Evolutionary conservation across 2,888 invertebrate genomes (phyloP).

Genomic region (Xestia ashworthii): DNA sequence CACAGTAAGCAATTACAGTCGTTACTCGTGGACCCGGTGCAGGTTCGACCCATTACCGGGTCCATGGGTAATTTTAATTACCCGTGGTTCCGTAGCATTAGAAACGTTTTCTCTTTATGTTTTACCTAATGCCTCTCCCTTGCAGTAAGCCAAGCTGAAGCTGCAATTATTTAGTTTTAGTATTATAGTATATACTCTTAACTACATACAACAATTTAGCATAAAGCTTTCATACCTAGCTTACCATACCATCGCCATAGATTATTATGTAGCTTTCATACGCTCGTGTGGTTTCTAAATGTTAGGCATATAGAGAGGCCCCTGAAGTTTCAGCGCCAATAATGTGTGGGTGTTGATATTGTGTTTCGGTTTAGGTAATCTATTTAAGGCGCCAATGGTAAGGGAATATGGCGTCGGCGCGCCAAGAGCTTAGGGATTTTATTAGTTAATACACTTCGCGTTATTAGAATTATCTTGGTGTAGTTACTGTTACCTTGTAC

Average conservation of each 20-base stretch:
- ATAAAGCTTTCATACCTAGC: background rate
- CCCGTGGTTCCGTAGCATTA: too few relatives aligned
- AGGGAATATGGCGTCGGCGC: conserved; percentile 29
- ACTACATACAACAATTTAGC: background rate
- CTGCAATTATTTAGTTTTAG: background rate
- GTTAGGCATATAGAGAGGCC: background rate
- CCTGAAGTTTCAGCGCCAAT: conserved; percentile 23
- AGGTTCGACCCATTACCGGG: too few relatives aligned
- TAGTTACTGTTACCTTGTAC: conserved; percentile 29
- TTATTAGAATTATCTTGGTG: conserved; percentile 30
- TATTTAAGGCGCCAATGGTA: conserved; percentile 40
- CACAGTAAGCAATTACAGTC: too few relatives aligned
- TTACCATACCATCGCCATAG: background rate
- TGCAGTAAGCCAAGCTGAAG: background rate
- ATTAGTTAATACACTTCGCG: conserved; percentile 42
- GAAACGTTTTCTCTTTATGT: background rate
- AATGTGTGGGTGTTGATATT: conserved; percentile 46
- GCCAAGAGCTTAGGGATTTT: conserved; percentile 31
- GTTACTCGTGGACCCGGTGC: too few relatives aligned
- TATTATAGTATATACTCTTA: background rate
- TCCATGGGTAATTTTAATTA: too few relatives aligned
- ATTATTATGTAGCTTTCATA: background rate
- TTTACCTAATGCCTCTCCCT: background rate
- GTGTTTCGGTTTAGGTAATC: conserved; percentile 46
- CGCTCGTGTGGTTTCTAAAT: background rate